These are phyloP conservation scores for Neelides folsomi DNA, from an alignment of 2,888 invertebrate genomes.

Conservation along the genomic window DNA sequence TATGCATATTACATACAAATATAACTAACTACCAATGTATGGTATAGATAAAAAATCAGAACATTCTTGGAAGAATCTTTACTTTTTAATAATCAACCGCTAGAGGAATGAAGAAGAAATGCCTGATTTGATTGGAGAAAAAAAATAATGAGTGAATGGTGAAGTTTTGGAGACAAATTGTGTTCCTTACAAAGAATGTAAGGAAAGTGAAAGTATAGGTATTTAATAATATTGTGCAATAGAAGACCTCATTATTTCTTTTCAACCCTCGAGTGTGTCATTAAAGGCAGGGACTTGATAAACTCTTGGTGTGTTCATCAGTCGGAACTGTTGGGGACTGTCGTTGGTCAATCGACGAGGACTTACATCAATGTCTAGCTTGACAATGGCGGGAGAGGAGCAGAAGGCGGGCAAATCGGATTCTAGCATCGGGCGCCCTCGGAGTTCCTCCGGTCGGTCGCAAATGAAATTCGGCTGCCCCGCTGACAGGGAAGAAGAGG, in stretches of 20 bases:
- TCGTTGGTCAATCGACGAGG: background rate
- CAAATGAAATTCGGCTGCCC: slow-evolving; percentile 49
- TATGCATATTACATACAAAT: no score
- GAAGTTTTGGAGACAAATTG: no score
- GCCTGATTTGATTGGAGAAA: no score
- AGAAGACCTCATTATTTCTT: background rate
- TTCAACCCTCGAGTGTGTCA: background rate
- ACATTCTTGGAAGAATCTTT: no score
- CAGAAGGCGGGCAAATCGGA: slow-evolving; percentile 70
- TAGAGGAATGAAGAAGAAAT: no score
- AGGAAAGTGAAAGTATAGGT: no score
- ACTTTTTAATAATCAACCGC: no score
- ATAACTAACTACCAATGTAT: no score
- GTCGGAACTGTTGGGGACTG: background rate
- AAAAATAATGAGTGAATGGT: no score
- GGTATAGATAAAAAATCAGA: no score
- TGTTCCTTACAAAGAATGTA: no score
- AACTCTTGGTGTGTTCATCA: background rate
- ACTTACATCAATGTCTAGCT: slow-evolving; percentile 58
- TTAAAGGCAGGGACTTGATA: background rate
- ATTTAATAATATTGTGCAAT: no score
- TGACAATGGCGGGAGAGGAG: slow-evolving; percentile 65
- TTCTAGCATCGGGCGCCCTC: slow-evolving; percentile 60
- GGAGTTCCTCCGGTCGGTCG: slow-evolving; percentile 67
- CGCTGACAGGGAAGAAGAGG: slow-evolving; percentile 12